Evolutionary conservation across 2,797 vertebrate genomes (phyloP).

Genomic region (Bufotes viridis): DNA sequence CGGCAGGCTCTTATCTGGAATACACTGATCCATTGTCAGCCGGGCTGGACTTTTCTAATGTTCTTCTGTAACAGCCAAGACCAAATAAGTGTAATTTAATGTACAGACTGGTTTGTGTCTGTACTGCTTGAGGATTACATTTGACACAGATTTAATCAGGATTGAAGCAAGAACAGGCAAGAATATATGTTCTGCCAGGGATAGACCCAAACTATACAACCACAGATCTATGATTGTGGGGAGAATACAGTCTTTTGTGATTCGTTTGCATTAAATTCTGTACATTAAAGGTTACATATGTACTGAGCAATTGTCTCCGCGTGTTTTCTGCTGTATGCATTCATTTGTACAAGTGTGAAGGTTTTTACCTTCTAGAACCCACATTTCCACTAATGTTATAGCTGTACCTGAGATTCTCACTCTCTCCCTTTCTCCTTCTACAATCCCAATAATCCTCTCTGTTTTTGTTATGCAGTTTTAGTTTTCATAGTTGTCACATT

Average conservation of each 20-base stretch:
- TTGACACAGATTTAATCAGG: slow-evolving; percentile 40
- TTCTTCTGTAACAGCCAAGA: slow-evolving; percentile 9
- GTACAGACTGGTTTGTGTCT: slow-evolving; percentile 16
- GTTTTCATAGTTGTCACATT: neutral
- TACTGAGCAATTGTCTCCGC: neutral
- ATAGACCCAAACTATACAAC: neutral
- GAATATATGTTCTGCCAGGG: neutral
- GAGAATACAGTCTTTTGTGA: neutral
- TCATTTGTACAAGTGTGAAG: neutral
- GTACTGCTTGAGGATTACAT: slow-evolving; percentile 20
- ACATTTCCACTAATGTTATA: neutral
- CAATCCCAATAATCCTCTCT: neutral
- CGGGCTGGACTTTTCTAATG: neutral
- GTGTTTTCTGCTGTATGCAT: neutral
- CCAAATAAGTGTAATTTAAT: slow-evolving; percentile 44
- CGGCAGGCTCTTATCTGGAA: neutral
- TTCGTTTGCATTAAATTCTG: neutral
- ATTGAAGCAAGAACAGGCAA: neutral
- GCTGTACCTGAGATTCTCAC: neutral
- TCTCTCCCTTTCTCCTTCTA: neutral
- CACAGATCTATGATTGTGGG: neutral
- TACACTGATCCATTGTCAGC: neutral
- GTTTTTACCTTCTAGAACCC: neutral
- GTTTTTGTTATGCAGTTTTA: neutral
- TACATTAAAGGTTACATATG: slow-evolving; percentile 12